phyloP scores from a whole-genome alignment of 1,140 invertebrate species.

The Listronotus oregonensis region DNA sequence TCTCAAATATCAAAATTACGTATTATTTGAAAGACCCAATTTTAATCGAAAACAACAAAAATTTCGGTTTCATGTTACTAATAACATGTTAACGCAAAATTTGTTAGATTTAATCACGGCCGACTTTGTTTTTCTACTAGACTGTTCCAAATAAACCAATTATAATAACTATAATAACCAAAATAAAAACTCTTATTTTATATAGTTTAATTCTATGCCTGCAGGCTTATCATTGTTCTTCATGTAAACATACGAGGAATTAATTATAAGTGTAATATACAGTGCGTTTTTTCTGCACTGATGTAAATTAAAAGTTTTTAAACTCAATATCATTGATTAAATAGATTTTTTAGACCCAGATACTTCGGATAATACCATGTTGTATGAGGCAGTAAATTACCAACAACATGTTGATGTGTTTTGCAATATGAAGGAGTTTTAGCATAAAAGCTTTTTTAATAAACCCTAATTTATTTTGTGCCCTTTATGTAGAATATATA shows the following conservation, averaged over 20 bases:
- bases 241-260: conserved; percentile 5
- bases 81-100: background rate
- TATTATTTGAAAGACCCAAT: conserved; percentile 3
- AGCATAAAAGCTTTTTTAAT: background rate
- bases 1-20: background rate
- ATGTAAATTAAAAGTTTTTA: conserved; percentile 27
- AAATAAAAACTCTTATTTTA: background rate
- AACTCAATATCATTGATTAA: conserved; percentile 33
- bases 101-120: conserved; percentile 2
- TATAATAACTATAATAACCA: too few relatives aligned
- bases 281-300: background rate
- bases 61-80: conserved; percentile 12
- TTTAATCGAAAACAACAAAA: conserved; percentile 6
- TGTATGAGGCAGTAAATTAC: conserved; percentile 28
- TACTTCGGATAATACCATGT: conserved; percentile 25
- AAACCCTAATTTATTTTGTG: too few relatives aligned
- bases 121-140: conserved; percentile 1
- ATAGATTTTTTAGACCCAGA: conserved; percentile 31
- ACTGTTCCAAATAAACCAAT: too few relatives aligned
- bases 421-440: conserved; percentile 24
- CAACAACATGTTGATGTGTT: conserved; percentile 27
- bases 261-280: conserved; percentile 13
- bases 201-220: too few relatives aligned
- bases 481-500: too few relatives aligned
- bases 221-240: background rate